phyloP scores from a whole-genome alignment of 1,140 invertebrate genomes.

The Ooceraea biroi region DNA sequence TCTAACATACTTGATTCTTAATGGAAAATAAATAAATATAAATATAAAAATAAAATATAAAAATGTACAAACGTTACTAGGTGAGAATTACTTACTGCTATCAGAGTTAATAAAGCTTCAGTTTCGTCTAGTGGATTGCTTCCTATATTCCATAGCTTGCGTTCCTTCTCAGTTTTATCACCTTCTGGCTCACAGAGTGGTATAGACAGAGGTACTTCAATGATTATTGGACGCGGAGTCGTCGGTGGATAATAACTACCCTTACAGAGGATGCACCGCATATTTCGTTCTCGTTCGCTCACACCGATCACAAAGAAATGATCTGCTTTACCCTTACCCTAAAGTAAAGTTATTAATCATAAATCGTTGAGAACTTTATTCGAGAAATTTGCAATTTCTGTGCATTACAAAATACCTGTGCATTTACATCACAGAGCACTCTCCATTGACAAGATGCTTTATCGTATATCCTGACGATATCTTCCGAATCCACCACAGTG shows the following conservation, averaged over 20 bases:
- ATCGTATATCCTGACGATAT: slow-evolving; percentile 89
- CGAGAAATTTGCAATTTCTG: not conserved
- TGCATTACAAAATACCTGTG: slow-evolving; percentile 86
- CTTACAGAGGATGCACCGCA: slow-evolving; percentile 94
- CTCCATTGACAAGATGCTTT: slow-evolving; percentile 91
- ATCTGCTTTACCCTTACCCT: slow-evolving; percentile 91
- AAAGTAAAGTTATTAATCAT: slow-evolving; percentile 72
- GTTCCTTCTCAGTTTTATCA: slow-evolving; percentile 94
- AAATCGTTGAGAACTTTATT: not conserved
- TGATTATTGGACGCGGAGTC: slow-evolving; percentile 93
- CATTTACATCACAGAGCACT: slow-evolving; percentile 91
- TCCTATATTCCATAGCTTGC: slow-evolving; percentile 89
- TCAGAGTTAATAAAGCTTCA: slow-evolving; percentile 95
- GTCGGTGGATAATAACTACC: slow-evolving; percentile 95
- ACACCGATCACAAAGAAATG: slow-evolving; percentile 93
- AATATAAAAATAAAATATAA: no score
- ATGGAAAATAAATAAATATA: slow-evolving; percentile 2
- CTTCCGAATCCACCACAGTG: slow-evolving; percentile 89
- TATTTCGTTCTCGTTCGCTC: slow-evolving; percentile 91
- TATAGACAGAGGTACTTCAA: slow-evolving; percentile 90
- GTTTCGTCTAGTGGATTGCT: slow-evolving; percentile 88
- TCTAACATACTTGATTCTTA: slow-evolving; percentile 20
- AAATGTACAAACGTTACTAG: slow-evolving; percentile 44
- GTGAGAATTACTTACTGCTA: slow-evolving; percentile 90
- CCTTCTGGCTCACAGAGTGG: slow-evolving; percentile 93